Base-by-base conservation (phyloP, 2,113 vertebrate genomes). In the Leiothrix lutea region DNA sequence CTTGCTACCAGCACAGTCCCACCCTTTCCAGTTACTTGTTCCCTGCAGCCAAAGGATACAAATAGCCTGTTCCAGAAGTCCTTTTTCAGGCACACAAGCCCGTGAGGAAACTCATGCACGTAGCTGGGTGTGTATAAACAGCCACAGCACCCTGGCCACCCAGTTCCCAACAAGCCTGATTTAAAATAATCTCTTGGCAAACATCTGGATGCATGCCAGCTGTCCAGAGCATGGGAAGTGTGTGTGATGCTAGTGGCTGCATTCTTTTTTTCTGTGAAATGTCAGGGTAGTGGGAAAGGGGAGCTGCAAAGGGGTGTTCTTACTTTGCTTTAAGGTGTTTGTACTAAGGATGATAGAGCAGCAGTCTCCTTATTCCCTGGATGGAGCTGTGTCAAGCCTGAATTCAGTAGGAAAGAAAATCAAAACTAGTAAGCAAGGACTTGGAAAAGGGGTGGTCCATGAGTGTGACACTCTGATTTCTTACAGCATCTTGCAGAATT, bases 21-120 rank as follows among this genome's bases (percentile, higher is more conserved):
- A 88, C 92, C 94, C 93, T 96, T 96, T 93, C 92, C 94, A 93
- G 81, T 92, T 83, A 60, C 47, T 91, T 66, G 70, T 90, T 93
- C 81, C 78, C 67, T 6, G 15, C 24, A 16, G 91, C 81, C 71
- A 80, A 83, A 73, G 61, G 92, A 67, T 80, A 86, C 93, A 89
- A 91, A 89, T 53, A 95, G 69, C 40, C 44, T 80, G 56, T 94
- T 88, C 83, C 77, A 80, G 79, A 15, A 66, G 75, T 73, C 71
- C 38, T 80, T 73, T 82, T 70, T 54, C 47, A 47, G 79, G 74
- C 88, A 22, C 83, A 64, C 47, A 47, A 13, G 73, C 42, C 23
- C 17, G 0, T 40, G 50, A 87, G 81, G 89, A 85, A 94, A 75
- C 25, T 74, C 22, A 11, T 93, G 92, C 81, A 44, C 4, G 15